Evolutionary conservation across 2,888 invertebrate genomes (phyloP), one percentile per base, ranked within the genome.

Genomic region (Cinara cedri): DNA sequence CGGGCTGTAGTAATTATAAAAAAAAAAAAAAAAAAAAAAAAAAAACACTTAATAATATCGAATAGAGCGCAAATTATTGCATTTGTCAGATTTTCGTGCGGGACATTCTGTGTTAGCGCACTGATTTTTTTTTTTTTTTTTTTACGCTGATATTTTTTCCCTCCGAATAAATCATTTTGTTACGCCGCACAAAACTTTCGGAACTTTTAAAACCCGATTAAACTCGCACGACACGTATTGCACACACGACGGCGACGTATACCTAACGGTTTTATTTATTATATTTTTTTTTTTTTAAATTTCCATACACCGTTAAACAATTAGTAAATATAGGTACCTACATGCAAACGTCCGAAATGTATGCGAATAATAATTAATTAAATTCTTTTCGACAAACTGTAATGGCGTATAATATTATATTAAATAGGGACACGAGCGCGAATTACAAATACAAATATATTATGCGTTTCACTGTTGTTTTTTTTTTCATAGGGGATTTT

Each of bases 281-380:
- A n/a, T n/a, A 16, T 72, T 49, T 26, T 60, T 72, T 72, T 72
- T n/a, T 60, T 60, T 72, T 60, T 4, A 19, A 49, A 72, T 60
- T n/a, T n/a, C n/a, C n/a, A n/a, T n/a, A n/a, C n/a, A n/a, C 46
- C 72, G 46, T 72, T 26, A n/a, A 44, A 57, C 21, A 1, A 14
- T 21, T 16, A 21, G 13, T 46, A 16, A 16, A 11, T 24, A 57
- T 13, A n/a, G 55, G 14, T 57, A 24, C 3, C 4, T 26, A 46
- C 3, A 19, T 19, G 11, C 8, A 42, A 13, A 63, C 26, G 26
- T 8, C 3, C 57, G 3, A 57, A 24, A 57, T n/a, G n/a, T n/a
- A n/a, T n/a, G n/a, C 24, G 3, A 57, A 57, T 57, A n/a, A 19
- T 24, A 24, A 57, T 57, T 24, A 19, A 24, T 57, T 57, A 24